Conservation (phyloP, 1,140 invertebrate species). For the Muscidifurax raptorellus region DNA sequence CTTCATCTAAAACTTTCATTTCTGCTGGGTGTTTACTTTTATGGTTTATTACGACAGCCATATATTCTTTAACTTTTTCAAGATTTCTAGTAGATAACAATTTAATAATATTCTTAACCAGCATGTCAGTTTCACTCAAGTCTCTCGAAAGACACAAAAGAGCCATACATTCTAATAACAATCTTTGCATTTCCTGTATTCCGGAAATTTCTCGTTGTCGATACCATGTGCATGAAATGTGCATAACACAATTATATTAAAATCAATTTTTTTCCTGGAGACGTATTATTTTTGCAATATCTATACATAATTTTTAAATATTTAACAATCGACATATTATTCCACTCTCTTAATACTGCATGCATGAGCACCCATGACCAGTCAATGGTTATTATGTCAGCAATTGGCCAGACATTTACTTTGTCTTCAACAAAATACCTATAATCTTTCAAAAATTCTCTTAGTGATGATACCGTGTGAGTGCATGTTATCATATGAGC, state of each 20-base stretch:
- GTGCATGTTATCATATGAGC: conserved; percentile 22
- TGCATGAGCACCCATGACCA: conserved; percentile 43
- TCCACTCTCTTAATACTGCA: conserved; percentile 19
- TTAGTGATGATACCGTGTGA: conserved; percentile 19
- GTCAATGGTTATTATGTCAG: neutral
- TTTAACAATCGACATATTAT: neutral
- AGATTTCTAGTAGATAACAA: neutral
- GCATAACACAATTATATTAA: conserved; percentile 13
- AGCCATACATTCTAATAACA: conserved; percentile 38
- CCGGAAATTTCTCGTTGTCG: neutral
- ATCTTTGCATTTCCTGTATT: neutral
- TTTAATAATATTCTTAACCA: neutral
- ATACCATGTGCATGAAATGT: conserved; percentile 29
- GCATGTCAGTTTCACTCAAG: neutral
- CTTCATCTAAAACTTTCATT: neutral
- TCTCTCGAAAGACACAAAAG: neutral
- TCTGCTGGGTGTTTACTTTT: neutral
- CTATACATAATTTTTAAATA: conserved; percentile 9
- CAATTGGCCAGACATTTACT: conserved; percentile 31
- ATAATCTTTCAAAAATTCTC: conserved; percentile 7
- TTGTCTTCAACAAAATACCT: conserved; percentile 10
- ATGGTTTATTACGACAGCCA: no score
- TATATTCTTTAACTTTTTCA: neutral
- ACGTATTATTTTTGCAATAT: neutral
- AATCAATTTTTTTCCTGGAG: neutral